Evolutionary conservation across 1,140 invertebrate genomes (phyloP), one percentile per base, ranked within the genome.

Genomic region (Hirudo medicinalis): DNA sequence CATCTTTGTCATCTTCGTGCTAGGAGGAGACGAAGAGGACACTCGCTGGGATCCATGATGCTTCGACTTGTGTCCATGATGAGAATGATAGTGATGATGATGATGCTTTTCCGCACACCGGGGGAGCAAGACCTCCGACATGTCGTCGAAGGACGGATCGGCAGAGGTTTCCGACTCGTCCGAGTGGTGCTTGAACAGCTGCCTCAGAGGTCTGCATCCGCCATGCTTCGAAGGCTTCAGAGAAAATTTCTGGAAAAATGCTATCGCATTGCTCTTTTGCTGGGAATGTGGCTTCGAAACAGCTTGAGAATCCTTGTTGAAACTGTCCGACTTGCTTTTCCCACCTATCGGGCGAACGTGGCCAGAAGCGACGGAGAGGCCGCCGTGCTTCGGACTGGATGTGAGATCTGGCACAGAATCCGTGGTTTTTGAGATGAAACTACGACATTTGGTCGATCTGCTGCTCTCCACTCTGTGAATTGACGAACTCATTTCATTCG

Each of bases 101-200:
- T 86, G 85, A 67, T 32, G 57, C 22, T 32, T 63, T 49, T 76
- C 72, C 54, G 72, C 71, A 6, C 29, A 85, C 81, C 6, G 43
- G 11, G 43, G 43, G 43, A 49, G 43, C 43, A 13, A 49, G 11
- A 17, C 9, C 1, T 49, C 32, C 32, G 67, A 68, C 2, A 6
- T 3, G 25, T 68, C 25, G 32, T 68, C 67, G 67, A 36, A 36
- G 1, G 40, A 40, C 3, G 29, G 29, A 6, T 29, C 29, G 40
- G 11, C 29, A 5, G 87, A 87, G 25, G 90, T 80, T 77, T 92
- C 90, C 0, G 89, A 86, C 79, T 96, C 92, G 76, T 94, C 91
- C 0, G 91, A 92, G 79, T 91, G 88, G 76, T 93, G 90, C 78
- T 94, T 94, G 77, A 97, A 94, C 29, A 94, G 84, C 54, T 88